A percentile compares a stretch with the other conserved stretches of the same genome.
These are phyloP conservation scores for Pseudococcus viburni DNA, from an alignment of 2,888 invertebrate species.

Conservation along the genomic window DNA sequence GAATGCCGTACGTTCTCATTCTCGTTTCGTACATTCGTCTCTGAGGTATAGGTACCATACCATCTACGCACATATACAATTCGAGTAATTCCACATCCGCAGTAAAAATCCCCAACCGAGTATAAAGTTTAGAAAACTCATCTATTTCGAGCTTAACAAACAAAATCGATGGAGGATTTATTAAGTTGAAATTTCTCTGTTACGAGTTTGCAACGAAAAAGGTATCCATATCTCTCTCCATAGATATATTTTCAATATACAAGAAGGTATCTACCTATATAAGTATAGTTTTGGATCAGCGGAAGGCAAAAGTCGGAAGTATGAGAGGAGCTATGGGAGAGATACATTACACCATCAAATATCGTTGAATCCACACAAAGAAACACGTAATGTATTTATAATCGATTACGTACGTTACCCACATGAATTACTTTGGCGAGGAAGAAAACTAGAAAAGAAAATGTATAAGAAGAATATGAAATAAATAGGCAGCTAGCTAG, in stretches of 20 bases:
- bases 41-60: not conserved
- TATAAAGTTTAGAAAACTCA: conserved; percentile 15
- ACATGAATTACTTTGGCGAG: not conserved
- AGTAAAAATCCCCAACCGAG: not conserved
- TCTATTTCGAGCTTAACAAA: conserved; percentile 35
- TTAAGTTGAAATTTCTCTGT: not conserved
- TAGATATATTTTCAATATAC: not conserved
- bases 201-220: not conserved
- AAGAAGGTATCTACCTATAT: not conserved
- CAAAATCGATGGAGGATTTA: conserved; percentile 31
- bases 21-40: not conserved
- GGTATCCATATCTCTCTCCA: not conserved
- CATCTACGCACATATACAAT: not conserved
- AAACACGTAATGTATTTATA: conserved; percentile 29
- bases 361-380: not conserved
- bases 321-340: not conserved
- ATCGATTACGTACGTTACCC: not conserved
- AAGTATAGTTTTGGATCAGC: not conserved
- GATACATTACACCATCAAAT: not conserved
- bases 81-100: conserved; percentile 6
- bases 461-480: not conserved
- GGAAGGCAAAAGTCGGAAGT: not conserved
- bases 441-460: not conserved
- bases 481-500: not conserved
- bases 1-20: not conserved